These are phyloP conservation scores for Sprattus sprattus DNA, from an alignment of 2,113 vertebrate genomes.

Conservation along the genomic window DNA sequence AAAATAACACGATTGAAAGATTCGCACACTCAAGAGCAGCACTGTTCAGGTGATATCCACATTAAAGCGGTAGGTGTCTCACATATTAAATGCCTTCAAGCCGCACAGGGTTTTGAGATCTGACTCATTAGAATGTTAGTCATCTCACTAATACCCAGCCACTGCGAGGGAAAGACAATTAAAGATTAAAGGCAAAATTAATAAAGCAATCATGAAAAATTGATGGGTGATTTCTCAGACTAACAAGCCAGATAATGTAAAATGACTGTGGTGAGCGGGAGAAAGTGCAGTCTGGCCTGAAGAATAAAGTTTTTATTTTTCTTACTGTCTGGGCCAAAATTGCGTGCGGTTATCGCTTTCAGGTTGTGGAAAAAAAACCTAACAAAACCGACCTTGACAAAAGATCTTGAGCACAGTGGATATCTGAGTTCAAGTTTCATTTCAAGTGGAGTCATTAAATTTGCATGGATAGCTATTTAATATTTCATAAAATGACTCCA, in stretches of 20 bases:
- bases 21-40: neutral
- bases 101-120: neutral
- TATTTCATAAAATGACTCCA: conserved; percentile 36
- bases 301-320: neutral
- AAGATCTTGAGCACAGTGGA: conserved; percentile 19
- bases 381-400: conserved; percentile 21
- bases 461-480: conserved; percentile 39
- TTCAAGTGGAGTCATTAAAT: conserved; percentile 40
- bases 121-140: conserved; percentile 27
- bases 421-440: conserved; percentile 24
- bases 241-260: neutral
- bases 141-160: conserved; percentile 10
- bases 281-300: neutral
- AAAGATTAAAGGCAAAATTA: conserved; percentile 14
- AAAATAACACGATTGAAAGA: neutral
- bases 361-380: neutral
- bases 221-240: neutral
- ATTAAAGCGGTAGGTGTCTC: neutral
- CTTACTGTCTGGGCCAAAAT: neutral
- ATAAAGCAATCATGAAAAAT: conserved; percentile 13
- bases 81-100: neutral
- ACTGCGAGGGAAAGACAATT: conserved; percentile 21
- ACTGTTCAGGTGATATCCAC: neutral
- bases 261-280: conserved; percentile 2
- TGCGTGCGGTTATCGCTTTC: neutral